Evolutionary conservation across 2,888 invertebrate species (phyloP), one percentile per base, ranked within the genome.

Genomic region (Ormyrus rosae): DNA sequence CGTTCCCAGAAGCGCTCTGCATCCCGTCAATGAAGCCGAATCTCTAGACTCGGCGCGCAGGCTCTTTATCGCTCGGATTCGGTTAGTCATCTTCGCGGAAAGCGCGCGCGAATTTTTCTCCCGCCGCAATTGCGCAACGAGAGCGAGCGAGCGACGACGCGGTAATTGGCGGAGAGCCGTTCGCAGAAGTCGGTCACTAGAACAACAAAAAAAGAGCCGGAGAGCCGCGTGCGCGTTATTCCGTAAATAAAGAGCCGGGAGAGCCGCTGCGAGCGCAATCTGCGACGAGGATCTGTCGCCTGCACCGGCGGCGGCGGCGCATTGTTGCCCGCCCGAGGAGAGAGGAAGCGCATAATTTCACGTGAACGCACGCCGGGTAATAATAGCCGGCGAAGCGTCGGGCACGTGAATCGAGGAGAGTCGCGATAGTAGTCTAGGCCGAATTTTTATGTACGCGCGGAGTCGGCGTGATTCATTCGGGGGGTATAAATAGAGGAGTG

Each of bases 281-380:
- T 73, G 45, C 61, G 63, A 53, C 51, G 70, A n/a, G 60, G 68
- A 73, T 72, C 68, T 34, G 58, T 19, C 19, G 58, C 63, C 4
- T 5, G 8, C 48, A 70, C 70, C 48, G 48, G 46, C 55, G 63
- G 45, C 19, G n/a, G 34, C 34, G 2, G 34, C 11, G 61, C 69
- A 56, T 56, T 56, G 34, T 45, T 34, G 50, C 19, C 11, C 65
- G 58, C 34, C 34, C 58, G 65, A 58, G 70, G 45, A 34, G 34
- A 77, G 80, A 77, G 80, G 80, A 81, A 81, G 76, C 68, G 77
- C 76, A 73, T 73, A 77, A 81, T 77, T 78, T 76, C 56, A 65
- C 70, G 13, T 58, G 55, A 68, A 64, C 9, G 45, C n/a, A 45
- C 7, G 11, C 51, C 51, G 19, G 11, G n/a, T 61, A 61, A 69